Base-by-base conservation (phyloP, 2,113 vertebrate species). In the Thunnus thynnus region DNA sequence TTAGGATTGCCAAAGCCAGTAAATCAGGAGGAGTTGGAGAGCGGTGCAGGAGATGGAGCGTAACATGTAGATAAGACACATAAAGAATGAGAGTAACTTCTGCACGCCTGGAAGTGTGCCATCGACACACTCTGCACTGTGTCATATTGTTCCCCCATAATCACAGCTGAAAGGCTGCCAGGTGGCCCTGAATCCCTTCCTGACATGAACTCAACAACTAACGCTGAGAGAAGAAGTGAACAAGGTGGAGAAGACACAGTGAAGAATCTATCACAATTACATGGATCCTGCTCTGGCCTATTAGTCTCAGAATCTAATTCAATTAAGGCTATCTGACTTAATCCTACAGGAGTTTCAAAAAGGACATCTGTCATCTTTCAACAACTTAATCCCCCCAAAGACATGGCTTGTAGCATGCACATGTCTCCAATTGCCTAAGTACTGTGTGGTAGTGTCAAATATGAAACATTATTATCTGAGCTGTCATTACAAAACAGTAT, bases 321-420 rank as follows among this genome's bases (percentile, higher is more conserved):
- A 86, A 78, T 86, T 72, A 76, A 5, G 25, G 27, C 54, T 48
- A 80, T 69, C 63, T 73, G 46, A 70, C 75, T 60, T 84, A 88
- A 87, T 92, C 89, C 83, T 63, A 77, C 58, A 64, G 36, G 1
- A 54, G 65, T 51, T 86, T 65, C 57, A 63, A 74, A 82, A 87
- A 54, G 50, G 54, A 78, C 72, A 84, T 84, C 78, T 72, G 83
- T 78, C 87, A 85, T 85, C 80, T 78, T 70, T 79, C 69, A 74
- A 64, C 69, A 88, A 75, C 61, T 72, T 82, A 87, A 86, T 85
- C 68, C 65, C 62, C 57, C 56, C 56, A 54, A 74, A 87, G 63
- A 88, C 66, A 66, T 51, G 73, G 50, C 52, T 75, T 55, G 61
- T 64, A 54, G 20, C 47, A 20, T 47, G 66, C 80, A 72, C 48